A percentile compares a stretch with the other conserved stretches of the same genome.
Evolutionary conservation across 1,140 invertebrate species (phyloP).

Genomic region (Ceratina japonica): DNA sequence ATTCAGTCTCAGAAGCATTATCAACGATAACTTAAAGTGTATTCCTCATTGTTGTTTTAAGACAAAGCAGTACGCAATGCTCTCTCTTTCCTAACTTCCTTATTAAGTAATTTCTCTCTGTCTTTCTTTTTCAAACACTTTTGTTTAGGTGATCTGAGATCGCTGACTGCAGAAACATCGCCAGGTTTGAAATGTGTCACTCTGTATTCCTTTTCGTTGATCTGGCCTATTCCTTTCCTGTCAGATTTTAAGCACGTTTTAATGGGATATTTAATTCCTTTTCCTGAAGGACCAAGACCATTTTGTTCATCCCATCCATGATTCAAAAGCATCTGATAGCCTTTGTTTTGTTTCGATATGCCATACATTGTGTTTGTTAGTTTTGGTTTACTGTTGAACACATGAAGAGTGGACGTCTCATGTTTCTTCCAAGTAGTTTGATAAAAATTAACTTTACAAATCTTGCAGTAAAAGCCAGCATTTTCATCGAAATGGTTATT

Average conservation of each 20-base stretch:
- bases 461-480: conserved; percentile 80
- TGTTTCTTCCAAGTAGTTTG: conserved; percentile 81
- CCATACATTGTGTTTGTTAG: conserved; percentile 81
- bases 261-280: conserved; percentile 87
- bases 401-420: conserved; percentile 87
- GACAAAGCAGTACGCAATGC: conserved; percentile 70
- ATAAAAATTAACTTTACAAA: conserved; percentile 81
- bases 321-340: conserved; percentile 89
- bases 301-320: conserved; percentile 88
- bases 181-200: conserved; percentile 84
- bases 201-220: conserved; percentile 78
- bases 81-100: conserved; percentile 75
- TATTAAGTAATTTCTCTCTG: conserved; percentile 71
- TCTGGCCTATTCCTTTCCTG: conserved; percentile 85
- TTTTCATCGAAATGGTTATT: background rate
- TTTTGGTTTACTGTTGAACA: conserved; percentile 84
- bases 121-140: conserved; percentile 69
- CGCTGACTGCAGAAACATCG: conserved; percentile 79
- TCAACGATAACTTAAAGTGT: conserved; percentile 28
- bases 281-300: conserved; percentile 87
- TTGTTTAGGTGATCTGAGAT: conserved; percentile 52
- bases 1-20: conserved; percentile 33
- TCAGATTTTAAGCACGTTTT: conserved; percentile 89
- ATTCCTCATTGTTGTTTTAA: conserved; percentile 52
- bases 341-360: conserved; percentile 87